Evolutionary conservation across 2,797 vertebrate genomes (phyloP).

Genomic region (Platalea minor): DNA sequence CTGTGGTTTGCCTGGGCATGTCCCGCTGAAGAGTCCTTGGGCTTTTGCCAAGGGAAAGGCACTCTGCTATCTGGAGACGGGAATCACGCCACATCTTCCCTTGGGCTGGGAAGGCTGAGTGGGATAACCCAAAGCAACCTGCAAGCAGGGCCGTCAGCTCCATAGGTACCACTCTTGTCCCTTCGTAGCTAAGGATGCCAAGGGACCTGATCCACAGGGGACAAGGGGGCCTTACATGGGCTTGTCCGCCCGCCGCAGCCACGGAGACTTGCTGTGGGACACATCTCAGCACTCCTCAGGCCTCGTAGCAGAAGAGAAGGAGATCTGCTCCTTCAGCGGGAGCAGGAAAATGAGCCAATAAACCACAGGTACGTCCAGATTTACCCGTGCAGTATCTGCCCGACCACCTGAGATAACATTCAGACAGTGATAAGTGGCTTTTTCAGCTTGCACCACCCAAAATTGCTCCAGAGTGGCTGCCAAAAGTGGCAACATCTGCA

Average conservation of each 20-base stretch:
- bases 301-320: not conserved
- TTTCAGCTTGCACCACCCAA: not conserved
- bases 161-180: accelerated
- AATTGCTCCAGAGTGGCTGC: not conserved
- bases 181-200: not conserved
- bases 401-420: accelerated
- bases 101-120: not conserved
- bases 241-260: accelerated
- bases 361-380: not conserved
- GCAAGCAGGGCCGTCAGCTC: not conserved
- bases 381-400: not conserved
- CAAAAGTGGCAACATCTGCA: not conserved
- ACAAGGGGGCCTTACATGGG: not conserved
- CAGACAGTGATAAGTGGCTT: not conserved
- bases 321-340: not conserved
- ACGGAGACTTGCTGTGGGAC: accelerated
- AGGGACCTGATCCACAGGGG: not conserved
- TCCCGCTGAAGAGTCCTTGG: not conserved
- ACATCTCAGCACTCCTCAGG: not conserved
- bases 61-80: accelerated
- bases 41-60: not conserved
- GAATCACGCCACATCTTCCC: accelerated
- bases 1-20: not conserved
- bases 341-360: not conserved
- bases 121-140: not conserved